These are phyloP conservation scores for Erythrocebus patas DNA, from an alignment of 2,113 vertebrate species.

Conservation along the genomic window DNA sequence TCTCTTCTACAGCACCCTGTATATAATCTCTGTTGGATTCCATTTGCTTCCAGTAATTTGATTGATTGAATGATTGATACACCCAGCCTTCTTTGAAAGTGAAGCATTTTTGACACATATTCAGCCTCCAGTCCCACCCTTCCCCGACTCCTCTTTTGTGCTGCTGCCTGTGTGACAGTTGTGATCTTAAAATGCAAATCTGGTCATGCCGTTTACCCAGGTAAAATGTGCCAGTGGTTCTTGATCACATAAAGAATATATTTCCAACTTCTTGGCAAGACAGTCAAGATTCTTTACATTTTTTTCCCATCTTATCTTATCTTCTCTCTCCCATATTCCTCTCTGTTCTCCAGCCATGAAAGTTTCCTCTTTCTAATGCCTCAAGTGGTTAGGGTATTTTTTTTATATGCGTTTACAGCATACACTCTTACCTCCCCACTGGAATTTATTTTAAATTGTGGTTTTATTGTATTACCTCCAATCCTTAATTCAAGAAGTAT, in stretches of 20 bases:
- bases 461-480: background rate
- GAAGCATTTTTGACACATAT: background rate
- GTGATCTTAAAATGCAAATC: background rate
- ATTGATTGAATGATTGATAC: background rate
- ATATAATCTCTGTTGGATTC: background rate
- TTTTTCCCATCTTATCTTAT: background rate
- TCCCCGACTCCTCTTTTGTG: background rate
- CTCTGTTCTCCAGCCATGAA: background rate
- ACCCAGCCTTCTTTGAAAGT: background rate
- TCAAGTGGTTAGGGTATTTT: background rate
- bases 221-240: background rate
- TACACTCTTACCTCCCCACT: background rate
- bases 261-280: background rate
- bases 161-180: background rate
- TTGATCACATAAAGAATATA: background rate
- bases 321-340: background rate
- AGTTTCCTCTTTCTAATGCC: background rate
- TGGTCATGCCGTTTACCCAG: background rate
- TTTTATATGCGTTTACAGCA: background rate
- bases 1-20: background rate
- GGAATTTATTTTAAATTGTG: constrained; percentile 33
- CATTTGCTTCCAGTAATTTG: background rate
- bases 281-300: background rate
- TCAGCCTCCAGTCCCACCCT: background rate
- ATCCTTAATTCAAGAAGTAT: background rate